phyloP scores from a whole-genome alignment of 2,113 vertebrate species.

The Cyphomyrus plagiostoma region DNA sequence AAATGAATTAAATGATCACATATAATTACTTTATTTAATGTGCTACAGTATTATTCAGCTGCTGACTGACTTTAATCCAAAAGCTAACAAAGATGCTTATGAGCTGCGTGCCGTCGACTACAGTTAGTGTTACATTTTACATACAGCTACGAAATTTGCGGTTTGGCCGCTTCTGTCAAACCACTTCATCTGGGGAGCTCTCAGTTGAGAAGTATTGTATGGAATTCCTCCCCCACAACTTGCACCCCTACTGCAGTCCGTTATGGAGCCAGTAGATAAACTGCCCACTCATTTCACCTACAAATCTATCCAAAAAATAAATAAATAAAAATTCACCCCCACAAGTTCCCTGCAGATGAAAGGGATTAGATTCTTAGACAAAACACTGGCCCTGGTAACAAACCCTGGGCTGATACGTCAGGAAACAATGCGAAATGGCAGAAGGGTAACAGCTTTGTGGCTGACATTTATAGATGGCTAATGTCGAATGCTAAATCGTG shows the following conservation, averaged over 20 bases:
- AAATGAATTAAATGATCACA: background rate
- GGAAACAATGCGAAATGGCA: background rate
- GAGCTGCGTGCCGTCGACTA: background rate
- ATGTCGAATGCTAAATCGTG: background rate
- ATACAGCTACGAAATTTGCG: background rate
- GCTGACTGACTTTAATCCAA: background rate
- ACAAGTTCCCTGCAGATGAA: background rate
- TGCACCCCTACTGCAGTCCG: background rate
- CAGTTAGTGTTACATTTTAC: background rate
- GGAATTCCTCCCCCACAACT: background rate
- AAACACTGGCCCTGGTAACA: background rate
- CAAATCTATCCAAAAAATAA: background rate
- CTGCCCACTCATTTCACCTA: constrained; percentile 1
- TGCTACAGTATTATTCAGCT: background rate
- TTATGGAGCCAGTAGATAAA: background rate
- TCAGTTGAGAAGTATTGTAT: background rate
- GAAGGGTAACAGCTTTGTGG: background rate
- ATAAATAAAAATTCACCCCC: background rate
- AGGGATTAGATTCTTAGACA: background rate
- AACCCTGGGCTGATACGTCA: background rate
- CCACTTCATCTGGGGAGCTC: background rate
- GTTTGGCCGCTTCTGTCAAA: background rate
- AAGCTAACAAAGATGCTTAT: background rate
- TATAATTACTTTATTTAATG: background rate
- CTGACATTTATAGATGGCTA: background rate